phyloP scores from a whole-genome alignment of 2,888 invertebrate species.

The Parasteatoda lunata region DNA sequence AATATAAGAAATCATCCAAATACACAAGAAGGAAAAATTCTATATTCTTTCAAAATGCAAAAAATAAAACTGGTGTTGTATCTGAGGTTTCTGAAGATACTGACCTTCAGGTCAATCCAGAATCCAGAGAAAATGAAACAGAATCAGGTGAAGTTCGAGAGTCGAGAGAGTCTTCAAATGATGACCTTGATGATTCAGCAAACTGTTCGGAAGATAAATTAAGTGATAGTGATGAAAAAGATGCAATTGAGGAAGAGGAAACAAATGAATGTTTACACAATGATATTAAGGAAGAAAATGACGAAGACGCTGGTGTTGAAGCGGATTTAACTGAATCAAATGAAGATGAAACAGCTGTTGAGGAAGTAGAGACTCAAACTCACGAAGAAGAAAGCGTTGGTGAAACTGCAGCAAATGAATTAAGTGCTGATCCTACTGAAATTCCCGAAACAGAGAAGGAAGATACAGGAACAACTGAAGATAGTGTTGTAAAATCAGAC shows the following conservation, averaged over 20 bases:
- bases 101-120: neutral
- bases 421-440: neutral
- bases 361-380: constrained; percentile 9
- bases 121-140: neutral
- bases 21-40: constrained; percentile 18
- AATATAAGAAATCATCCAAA: neutral
- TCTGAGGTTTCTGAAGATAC: neutral
- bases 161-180: neutral
- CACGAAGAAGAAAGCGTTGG: constrained; percentile 13
- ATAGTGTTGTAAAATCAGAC: neutral
- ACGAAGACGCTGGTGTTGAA: neutral
- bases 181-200: constrained; percentile 7
- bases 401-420: constrained; percentile 18
- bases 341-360: neutral
- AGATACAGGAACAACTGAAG: constrained; percentile 16
- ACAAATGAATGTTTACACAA: neutral
- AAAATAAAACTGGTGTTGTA: constrained; percentile 6
- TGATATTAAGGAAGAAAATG: neutral
- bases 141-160: neutral
- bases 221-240: constrained; percentile 4
- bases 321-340: neutral
- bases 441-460: neutral
- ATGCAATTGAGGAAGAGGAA: neutral
- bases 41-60: neutral
- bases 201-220: neutral